phyloP scores from a whole-genome alignment of 2,888 invertebrate species.

The Eurytoma adleriae region DNA sequence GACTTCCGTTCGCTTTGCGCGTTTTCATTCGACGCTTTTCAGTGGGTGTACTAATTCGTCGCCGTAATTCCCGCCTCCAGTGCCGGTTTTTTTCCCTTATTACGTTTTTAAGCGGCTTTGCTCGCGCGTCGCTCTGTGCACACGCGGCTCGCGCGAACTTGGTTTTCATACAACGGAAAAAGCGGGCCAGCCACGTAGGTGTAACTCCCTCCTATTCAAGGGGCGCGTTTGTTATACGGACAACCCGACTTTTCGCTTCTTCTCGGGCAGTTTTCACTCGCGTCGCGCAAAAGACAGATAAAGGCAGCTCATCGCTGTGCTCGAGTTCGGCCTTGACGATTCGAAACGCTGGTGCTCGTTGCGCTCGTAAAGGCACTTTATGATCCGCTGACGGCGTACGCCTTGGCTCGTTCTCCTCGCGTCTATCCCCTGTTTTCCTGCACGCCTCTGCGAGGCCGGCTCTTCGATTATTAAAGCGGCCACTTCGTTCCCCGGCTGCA shows the following conservation, averaged over 20 bases:
- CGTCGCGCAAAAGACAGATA: not conserved
- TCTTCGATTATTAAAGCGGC: conserved; percentile 52
- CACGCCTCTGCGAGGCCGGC: conserved; percentile 26
- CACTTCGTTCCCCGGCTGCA: conserved; percentile 44
- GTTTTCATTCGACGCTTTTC: not conserved
- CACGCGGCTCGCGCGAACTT: not conserved
- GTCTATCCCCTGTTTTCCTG: conserved; percentile 24
- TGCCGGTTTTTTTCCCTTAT: not conserved
- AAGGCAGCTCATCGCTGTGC: not conserved
- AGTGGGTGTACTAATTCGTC: not conserved
- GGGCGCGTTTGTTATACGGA: not conserved
- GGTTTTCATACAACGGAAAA: not conserved
- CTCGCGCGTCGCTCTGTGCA: not conserved
- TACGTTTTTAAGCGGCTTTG: conserved; percentile 31
- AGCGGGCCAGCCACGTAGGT: too few relatives aligned
- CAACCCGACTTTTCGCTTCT: too few relatives aligned
- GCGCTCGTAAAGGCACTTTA: conserved; percentile 54
- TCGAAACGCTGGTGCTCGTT: conserved; percentile 12
- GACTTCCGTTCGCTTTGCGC: not conserved
- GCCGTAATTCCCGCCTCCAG: not conserved
- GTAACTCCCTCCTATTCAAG: not conserved
- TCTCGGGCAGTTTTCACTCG: not conserved
- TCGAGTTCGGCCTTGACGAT: not conserved
- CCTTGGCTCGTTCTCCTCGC: conserved; percentile 34
- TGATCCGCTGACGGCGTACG: conserved; percentile 22